phyloP scores from a whole-genome alignment of 1,140 invertebrate genomes.

The Listronotus bonariensis region DNA sequence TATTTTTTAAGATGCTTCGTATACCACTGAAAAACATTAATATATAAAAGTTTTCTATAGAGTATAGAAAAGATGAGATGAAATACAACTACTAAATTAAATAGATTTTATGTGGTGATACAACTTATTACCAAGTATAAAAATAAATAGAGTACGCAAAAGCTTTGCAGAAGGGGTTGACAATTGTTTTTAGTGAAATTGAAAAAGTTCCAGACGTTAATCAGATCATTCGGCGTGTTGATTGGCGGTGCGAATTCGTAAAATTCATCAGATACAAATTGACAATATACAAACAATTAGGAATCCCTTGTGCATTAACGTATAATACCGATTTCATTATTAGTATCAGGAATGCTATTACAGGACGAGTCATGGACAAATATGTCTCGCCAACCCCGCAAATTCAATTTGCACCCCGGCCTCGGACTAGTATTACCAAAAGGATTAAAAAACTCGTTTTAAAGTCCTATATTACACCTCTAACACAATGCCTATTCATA shows the following conservation, averaged over 20 bases:
- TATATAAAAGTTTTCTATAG: too few relatives aligned
- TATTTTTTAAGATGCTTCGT: too few relatives aligned
- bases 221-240: slow-evolving; percentile 27
- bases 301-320: slow-evolving; percentile 47
- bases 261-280: slow-evolving; percentile 55
- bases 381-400: slow-evolving; percentile 47
- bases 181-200: slow-evolving; percentile 1
- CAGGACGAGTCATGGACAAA: slow-evolving; percentile 46
- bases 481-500: slow-evolving; percentile 43
- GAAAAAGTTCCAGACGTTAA: slow-evolving; percentile 19
- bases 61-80: too few relatives aligned
- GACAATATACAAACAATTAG: too few relatives aligned
- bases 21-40: too few relatives aligned
- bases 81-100: too few relatives aligned
- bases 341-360: slow-evolving; percentile 55
- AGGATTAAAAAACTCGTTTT: slow-evolving; percentile 47
- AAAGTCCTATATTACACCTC: slow-evolving; percentile 49
- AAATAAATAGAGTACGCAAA: not conserved
- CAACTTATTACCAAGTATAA: too few relatives aligned
- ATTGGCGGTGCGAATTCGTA: slow-evolving; percentile 36
- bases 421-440: slow-evolving; percentile 42
- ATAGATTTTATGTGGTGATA: too few relatives aligned
- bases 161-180: not conserved
- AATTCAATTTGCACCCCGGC: slow-evolving; percentile 49
- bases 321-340: slow-evolving; percentile 54